phyloP scores from a whole-genome alignment of 2,888 invertebrate species.

The Choreutis nemorana region DNA sequence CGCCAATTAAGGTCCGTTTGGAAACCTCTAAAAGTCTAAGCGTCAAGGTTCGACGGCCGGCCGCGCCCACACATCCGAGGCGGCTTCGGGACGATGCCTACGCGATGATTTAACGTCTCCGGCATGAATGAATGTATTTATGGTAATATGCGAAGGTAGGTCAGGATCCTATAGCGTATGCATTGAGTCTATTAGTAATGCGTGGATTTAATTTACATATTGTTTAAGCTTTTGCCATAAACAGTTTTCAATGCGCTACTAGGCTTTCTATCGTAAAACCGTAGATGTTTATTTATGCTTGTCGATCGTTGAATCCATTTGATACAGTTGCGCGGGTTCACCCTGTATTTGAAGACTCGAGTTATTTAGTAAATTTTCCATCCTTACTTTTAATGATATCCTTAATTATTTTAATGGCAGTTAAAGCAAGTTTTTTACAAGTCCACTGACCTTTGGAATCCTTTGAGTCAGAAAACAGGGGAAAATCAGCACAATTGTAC shows the following conservation, averaged over 20 bases:
- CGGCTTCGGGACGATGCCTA: conserved; percentile 12
- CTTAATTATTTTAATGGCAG: too few species aligned
- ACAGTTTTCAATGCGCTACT: conserved; percentile 23
- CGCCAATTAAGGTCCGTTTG: conserved; percentile 37
- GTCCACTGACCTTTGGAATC: too few species aligned
- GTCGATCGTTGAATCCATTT: too few species aligned
- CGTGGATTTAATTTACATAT: too few species aligned
- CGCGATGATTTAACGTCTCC: conserved; percentile 19
- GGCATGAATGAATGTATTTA: conserved; percentile 21
- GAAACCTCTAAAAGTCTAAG: conserved; percentile 15
- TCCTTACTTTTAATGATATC: too few species aligned
- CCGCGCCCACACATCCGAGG: conserved; percentile 5
- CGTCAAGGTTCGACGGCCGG: not conserved
- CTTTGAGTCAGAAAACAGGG: too few species aligned
- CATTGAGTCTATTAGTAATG: too few species aligned
- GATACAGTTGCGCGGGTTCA: too few species aligned
- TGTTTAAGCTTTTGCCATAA: conserved; percentile 15
- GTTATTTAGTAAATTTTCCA: too few species aligned
- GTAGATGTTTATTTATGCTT: conserved; percentile 37
- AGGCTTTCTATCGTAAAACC: conserved; percentile 23
- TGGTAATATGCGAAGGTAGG: conserved; percentile 19
- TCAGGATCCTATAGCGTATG: conserved; percentile 3
- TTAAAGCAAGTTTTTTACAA: too few species aligned
- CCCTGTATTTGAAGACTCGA: too few species aligned
- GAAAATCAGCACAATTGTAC: too few species aligned